Percentiles rank a stretch among this genome's conserved stretches.
These are phyloP conservation scores for Alligator sinensis DNA, from an alignment of 2,113 vertebrate genomes.

Conservation along the genomic window DNA sequence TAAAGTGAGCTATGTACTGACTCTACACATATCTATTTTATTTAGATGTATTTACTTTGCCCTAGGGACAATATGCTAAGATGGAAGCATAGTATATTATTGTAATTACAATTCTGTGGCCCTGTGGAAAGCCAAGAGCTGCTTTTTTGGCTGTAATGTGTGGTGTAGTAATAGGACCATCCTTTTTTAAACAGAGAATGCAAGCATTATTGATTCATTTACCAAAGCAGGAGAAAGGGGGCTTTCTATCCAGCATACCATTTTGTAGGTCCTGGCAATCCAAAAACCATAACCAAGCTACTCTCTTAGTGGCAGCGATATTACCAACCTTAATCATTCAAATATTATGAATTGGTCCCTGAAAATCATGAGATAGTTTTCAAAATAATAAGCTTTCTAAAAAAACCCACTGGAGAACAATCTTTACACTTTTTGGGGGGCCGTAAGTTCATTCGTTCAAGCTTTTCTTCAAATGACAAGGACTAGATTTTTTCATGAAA, in stretches of 20 bases:
- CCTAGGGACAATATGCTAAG: background rate
- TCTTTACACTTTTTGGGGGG: background rate
- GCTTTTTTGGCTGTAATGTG: background rate
- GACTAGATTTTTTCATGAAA: background rate
- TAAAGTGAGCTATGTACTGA: constrained; percentile 45
- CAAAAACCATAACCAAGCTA: background rate
- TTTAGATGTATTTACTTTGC: constrained; percentile 70
- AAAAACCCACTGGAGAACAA: background rate
- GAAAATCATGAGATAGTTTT: fast-evolving
- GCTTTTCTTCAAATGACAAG: background rate
- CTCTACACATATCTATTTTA: constrained; percentile 47
- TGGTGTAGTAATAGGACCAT: background rate
- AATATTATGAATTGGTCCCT: background rate
- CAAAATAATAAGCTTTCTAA: fast-evolving
- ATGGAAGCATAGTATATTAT: constrained; percentile 25
- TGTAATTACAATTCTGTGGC: constrained; percentile 47
- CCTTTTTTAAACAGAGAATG: constrained; percentile 29
- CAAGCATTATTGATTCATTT: constrained; percentile 14
- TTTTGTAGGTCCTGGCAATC: constrained; percentile 1
- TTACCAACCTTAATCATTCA: background rate
- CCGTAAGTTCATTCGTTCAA: background rate
- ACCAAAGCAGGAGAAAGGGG: constrained; percentile 26
- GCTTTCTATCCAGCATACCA: background rate
- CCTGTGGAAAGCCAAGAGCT: background rate
- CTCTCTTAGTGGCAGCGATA: background rate